Evolutionary conservation across 2,888 invertebrate species (phyloP).

Genomic region (Aphidius colemani): DNA sequence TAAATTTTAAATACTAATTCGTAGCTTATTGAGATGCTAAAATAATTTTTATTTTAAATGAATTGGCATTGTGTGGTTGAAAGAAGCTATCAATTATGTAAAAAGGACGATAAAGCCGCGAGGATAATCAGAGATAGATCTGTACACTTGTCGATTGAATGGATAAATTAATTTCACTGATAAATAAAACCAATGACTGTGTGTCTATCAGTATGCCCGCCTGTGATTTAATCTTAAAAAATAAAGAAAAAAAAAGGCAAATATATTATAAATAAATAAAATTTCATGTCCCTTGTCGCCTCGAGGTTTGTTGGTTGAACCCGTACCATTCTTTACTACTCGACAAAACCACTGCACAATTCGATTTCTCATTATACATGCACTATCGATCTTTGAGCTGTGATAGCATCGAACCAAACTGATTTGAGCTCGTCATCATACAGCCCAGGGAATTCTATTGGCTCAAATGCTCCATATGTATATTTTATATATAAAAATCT

Average conservation of each 20-base stretch:
- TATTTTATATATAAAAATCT: not conserved
- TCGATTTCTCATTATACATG: slow-evolving; percentile 7
- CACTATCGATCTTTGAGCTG: slow-evolving; percentile 2
- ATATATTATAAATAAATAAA: slow-evolving; percentile 16
- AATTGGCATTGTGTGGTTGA: slow-evolving; percentile 33
- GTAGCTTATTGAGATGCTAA: too few species aligned
- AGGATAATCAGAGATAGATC: too few species aligned
- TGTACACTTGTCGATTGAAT: slow-evolving; percentile 17
- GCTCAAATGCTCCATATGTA: slow-evolving; percentile 8
- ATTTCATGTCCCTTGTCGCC: not conserved
- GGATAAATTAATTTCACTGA: slow-evolving; percentile 35
- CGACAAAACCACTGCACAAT: too few species aligned
- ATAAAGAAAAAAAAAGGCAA: slow-evolving; percentile 7
- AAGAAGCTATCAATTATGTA: slow-evolving; percentile 37
- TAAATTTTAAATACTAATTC: too few species aligned
- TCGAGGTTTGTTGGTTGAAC: too few species aligned
- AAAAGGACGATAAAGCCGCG: not conserved
- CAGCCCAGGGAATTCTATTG: slow-evolving; percentile 5
- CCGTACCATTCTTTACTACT: too few species aligned
- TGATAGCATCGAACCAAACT: slow-evolving; percentile 12
- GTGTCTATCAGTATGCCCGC: not conserved
- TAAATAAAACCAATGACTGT: slow-evolving; percentile 15
- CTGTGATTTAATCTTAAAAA: not conserved
- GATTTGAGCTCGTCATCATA: slow-evolving; percentile 13
- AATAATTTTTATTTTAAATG: slow-evolving; percentile 28